These are phyloP conservation scores for Syrrhaptes paradoxus DNA, from an alignment of 2,113 vertebrate species.

Conservation along the genomic window DNA sequence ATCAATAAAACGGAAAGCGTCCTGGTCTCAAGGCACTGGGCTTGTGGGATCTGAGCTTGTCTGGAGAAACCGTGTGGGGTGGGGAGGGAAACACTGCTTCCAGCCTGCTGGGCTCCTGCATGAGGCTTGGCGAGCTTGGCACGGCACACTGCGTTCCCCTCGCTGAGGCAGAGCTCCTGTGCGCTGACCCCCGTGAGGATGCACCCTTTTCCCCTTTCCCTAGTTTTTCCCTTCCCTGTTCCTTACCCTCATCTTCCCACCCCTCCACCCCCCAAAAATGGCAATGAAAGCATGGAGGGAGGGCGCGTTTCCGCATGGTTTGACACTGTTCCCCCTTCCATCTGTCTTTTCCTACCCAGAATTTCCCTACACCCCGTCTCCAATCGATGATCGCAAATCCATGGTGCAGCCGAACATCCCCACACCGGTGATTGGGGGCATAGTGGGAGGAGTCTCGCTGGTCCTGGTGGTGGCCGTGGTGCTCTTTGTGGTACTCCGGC, in stretches of 20 bases:
- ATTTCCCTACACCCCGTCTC: constrained; percentile 87
- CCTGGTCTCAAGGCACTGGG: background rate
- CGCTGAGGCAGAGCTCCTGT: background rate
- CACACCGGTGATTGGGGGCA: constrained; percentile 87
- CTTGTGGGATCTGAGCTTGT: background rate
- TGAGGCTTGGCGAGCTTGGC: constrained; percentile 44
- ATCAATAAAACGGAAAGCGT: background rate
- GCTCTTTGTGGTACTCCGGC: constrained; percentile 89
- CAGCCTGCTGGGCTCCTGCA: constrained; percentile 34
- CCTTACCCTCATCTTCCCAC: constrained; percentile 76
- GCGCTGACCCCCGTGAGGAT: background rate
- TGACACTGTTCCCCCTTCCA: constrained; percentile 93
- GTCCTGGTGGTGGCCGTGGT: constrained; percentile 84
- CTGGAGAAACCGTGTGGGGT: background rate
- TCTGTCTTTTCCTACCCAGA: constrained; percentile 99
- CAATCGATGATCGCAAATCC: constrained; percentile 68
- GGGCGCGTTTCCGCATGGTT: constrained; percentile 80
- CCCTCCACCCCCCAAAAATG: background rate
- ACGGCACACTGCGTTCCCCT: background rate
- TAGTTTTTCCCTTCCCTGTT: constrained; percentile 75
- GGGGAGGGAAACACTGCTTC: constrained; percentile 13
- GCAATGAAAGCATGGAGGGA: constrained; percentile 65
- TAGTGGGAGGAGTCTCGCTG: constrained; percentile 87
- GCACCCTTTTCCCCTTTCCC: constrained; percentile 65
- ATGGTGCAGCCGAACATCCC: constrained; percentile 78